phyloP scores from a whole-genome alignment of 2,888 invertebrate species.

The Agelastica alni region DNA sequence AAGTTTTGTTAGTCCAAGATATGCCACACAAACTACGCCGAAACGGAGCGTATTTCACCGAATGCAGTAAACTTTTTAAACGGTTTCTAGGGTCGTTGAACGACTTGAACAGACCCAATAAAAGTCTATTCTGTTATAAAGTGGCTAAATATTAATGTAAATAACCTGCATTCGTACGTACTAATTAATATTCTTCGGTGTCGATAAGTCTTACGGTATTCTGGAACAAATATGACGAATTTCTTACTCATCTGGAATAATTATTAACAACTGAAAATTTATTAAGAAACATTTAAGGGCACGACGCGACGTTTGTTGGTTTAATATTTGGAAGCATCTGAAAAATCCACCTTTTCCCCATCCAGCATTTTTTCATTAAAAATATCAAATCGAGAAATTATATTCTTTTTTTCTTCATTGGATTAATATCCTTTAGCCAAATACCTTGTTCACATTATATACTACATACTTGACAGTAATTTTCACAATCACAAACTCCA shows the following conservation, averaged over 20 bases:
- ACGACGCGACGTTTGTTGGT: too few relatives aligned
- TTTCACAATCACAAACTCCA: too few relatives aligned
- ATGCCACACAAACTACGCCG: slow-evolving; percentile 6
- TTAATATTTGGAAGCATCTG: too few relatives aligned
- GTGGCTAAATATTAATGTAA: slow-evolving; percentile 23
- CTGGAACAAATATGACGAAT: background rate
- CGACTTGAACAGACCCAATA: slow-evolving; percentile 27
- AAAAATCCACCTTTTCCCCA: too few relatives aligned
- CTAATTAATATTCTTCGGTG: slow-evolving; percentile 16
- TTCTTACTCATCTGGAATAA: background rate
- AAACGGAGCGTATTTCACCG: background rate
- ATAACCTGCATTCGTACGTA: slow-evolving; percentile 14
- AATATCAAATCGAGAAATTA: too few relatives aligned
- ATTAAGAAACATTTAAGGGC: too few relatives aligned
- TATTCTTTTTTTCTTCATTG: too few relatives aligned
- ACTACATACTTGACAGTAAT: too few relatives aligned
- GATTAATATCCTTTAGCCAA: too few relatives aligned
- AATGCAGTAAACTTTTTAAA: slow-evolving; percentile 27
- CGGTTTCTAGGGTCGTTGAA: slow-evolving; percentile 49
- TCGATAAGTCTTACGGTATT: slow-evolving; percentile 18
- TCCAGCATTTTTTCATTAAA: too few relatives aligned
- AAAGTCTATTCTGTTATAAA: slow-evolving; percentile 19
- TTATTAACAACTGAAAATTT: too few relatives aligned
- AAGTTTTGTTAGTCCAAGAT: background rate
- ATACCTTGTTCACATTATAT: too few relatives aligned